Conservation (phyloP, 2,888 invertebrate species). For the Liopterus haemorrhoidalis region DNA sequence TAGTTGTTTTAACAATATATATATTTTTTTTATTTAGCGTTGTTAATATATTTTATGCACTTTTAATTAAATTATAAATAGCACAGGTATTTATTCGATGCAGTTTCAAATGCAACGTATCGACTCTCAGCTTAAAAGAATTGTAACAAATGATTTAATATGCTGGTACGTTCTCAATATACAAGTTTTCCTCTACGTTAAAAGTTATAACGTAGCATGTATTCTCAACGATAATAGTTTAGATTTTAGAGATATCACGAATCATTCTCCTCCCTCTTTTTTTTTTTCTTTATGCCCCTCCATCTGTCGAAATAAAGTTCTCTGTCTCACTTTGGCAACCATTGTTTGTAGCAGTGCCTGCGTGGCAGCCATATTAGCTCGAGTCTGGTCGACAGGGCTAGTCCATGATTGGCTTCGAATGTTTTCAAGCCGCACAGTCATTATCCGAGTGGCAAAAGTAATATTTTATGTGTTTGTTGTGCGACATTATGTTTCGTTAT, state of each 20-base stretch:
- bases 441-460: constrained; percentile 37
- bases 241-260: constrained; percentile 39
- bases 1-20: too few species aligned
- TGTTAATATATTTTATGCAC: too few species aligned
- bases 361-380: constrained; percentile 49
- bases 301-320: constrained; percentile 38
- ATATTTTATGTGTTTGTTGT: constrained; percentile 37
- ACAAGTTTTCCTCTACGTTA: too few species aligned
- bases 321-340: constrained; percentile 44
- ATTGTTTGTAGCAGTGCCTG: constrained; percentile 42
- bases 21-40: too few species aligned
- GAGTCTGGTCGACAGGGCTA: constrained; percentile 45
- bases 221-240: too few species aligned
- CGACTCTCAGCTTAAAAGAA: too few species aligned
- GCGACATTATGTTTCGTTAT: constrained; percentile 36
- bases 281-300: constrained; percentile 34
- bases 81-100: too few species aligned
- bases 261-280: constrained; percentile 38
- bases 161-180: too few species aligned
- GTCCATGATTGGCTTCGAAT: constrained; percentile 48
- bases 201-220: too few species aligned
- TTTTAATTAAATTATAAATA: too few species aligned
- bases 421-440: constrained; percentile 44
- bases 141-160: too few species aligned
- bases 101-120: too few species aligned